Conservation (phyloP, 2,113 vertebrate species). For the Erythrolamprus reginae region DNA sequence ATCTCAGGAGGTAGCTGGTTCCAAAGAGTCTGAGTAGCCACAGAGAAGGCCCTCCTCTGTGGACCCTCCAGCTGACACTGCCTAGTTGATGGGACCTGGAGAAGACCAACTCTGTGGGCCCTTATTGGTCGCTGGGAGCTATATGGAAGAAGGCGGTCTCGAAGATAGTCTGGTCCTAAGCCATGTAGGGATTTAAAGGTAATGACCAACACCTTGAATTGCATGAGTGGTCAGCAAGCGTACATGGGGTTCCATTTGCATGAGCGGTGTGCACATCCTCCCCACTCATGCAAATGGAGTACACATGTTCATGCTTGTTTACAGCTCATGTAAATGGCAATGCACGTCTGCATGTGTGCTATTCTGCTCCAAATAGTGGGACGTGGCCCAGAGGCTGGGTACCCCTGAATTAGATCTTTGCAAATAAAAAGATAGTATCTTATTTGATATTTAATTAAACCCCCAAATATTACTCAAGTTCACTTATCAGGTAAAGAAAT, state of each 20-base stretch:
- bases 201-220: no score
- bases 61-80: no score
- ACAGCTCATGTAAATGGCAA: neutral
- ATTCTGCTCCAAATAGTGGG: neutral
- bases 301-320: neutral
- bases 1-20: no score
- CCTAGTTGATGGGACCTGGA: no score
- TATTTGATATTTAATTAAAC: neutral
- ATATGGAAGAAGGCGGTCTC: no score
- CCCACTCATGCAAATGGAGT: neutral
- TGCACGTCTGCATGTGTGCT: rapidly evolving
- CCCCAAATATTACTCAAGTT: neutral
- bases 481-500: neutral
- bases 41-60: no score
- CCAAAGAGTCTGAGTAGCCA: no score
- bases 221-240: neutral
- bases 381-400: neutral
- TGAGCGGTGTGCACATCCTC: neutral
- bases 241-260: neutral
- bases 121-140: no score
- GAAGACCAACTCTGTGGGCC: no score
- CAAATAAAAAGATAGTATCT: neutral
- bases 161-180: no score
- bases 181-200: no score
- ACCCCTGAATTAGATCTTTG: neutral